Conservation (phyloP, 2,113 vertebrate genomes). For the Xiphophorus hellerii region DNA sequence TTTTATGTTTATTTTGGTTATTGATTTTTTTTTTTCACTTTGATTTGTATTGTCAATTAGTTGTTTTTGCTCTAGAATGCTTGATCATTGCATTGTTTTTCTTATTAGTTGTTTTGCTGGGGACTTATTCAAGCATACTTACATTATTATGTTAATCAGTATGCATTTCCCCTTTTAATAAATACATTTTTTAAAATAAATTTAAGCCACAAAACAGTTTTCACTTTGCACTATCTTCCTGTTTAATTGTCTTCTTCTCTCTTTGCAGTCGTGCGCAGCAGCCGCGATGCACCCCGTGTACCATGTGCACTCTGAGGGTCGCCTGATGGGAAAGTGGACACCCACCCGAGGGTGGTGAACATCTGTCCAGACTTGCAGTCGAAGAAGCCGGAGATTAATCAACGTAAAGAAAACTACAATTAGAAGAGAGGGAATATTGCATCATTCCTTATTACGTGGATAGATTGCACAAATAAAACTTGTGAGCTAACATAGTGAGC, state of each 20-base stretch:
- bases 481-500: neutral
- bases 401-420: neutral
- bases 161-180: neutral
- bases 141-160: neutral
- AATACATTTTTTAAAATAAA: too few relatives aligned
- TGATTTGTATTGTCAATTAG: too few relatives aligned
- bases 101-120: too few relatives aligned
- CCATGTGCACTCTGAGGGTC: constrained; percentile 77
- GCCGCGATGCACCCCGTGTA: constrained; percentile 85
- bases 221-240: neutral
- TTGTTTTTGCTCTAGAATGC: too few relatives aligned
- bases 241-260: neutral
- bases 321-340: constrained; percentile 82
- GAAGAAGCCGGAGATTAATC: neutral
- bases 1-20: too few relatives aligned
- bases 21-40: too few relatives aligned
- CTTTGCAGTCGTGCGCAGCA: constrained; percentile 83
- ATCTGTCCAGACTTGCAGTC: neutral
- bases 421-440: neutral
- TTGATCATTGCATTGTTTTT: too few relatives aligned
- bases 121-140: too few relatives aligned
- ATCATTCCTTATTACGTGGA: neutral
- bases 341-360: constrained; percentile 74
- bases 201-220: neutral
- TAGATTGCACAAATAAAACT: neutral